Evolutionary conservation across 2,888 invertebrate genomes (phyloP).

Genomic region (Chironomus tentans): DNA sequence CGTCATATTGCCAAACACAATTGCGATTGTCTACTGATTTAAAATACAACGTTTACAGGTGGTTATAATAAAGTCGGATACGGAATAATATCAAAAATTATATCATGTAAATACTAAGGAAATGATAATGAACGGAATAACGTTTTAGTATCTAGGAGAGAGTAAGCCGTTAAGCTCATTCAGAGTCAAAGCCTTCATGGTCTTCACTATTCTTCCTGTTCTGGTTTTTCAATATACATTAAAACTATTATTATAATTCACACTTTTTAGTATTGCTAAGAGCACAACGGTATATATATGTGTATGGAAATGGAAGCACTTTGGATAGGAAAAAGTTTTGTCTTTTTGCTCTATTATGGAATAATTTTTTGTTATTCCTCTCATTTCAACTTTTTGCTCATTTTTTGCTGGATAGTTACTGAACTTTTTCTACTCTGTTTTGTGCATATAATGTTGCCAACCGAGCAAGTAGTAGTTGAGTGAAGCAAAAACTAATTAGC

Average conservation of each 20-base stretch:
- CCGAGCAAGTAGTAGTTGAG: neutral
- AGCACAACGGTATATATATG: neutral
- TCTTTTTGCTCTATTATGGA: neutral
- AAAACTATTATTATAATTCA: neutral
- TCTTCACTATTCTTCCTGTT: neutral
- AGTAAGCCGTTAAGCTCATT: neutral
- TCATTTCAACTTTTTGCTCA: neutral
- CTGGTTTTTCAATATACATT: neutral
- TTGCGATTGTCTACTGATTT: too few relatives aligned
- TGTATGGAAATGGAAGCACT: too few relatives aligned
- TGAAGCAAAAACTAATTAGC: slow-evolving; percentile 24
- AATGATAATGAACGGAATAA: neutral
- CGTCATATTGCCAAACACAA: too few relatives aligned
- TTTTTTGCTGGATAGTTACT: neutral
- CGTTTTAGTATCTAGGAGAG: too few relatives aligned
- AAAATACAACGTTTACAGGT: too few relatives aligned
- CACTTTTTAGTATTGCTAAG: neutral
- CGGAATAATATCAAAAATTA: too few relatives aligned
- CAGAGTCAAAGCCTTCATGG: too few relatives aligned
- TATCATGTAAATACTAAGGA: neutral
- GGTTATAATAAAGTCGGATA: too few relatives aligned
- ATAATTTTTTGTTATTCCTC: neutral
- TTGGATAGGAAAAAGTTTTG: neutral
- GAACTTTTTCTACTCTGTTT: neutral
- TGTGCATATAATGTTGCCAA: neutral